phyloP scores from a whole-genome alignment of 2,797 vertebrate genomes.

The Capromys pilorides region DNA sequence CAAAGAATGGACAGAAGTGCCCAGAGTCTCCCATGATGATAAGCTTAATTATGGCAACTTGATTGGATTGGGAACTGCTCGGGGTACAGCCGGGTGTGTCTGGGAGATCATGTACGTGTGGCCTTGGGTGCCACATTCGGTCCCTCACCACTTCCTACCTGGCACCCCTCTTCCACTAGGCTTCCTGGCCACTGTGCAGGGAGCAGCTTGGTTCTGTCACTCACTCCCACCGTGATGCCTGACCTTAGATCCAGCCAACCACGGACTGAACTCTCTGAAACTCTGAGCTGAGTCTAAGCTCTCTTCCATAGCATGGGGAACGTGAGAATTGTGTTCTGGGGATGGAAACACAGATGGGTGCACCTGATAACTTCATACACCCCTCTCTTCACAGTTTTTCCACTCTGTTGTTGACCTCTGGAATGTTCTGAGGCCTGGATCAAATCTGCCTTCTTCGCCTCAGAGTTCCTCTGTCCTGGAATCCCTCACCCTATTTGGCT shows the following conservation, averaged over 20 bases:
- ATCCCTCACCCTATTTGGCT: neutral
- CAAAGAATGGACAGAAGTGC: neutral
- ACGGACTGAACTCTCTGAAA: neutral
- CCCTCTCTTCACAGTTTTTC: accelerated
- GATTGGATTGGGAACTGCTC: neutral
- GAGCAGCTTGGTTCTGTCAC: neutral
- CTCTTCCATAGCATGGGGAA: neutral
- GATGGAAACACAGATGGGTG: neutral
- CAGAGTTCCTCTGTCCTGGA: too few relatives aligned
- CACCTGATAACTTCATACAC: neutral
- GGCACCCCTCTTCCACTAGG: neutral
- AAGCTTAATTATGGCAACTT: neutral
- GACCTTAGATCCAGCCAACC: neutral
- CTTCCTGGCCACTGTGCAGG: neutral
- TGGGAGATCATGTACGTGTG: neutral
- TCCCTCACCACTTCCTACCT: neutral
- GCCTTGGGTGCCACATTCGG: neutral
- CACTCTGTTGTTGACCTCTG: neutral
- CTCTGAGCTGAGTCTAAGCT: neutral
- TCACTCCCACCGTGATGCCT: neutral
- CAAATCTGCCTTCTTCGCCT: neutral
- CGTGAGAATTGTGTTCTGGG: neutral
- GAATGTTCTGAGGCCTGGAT: neutral
- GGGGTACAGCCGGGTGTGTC: neutral
- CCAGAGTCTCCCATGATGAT: too few relatives aligned